A percentile compares a stretch with the other conserved stretches of the same genome.
phyloP scores from a whole-genome alignment of 2,113 vertebrate genomes.

The Python bivittatus region DNA sequence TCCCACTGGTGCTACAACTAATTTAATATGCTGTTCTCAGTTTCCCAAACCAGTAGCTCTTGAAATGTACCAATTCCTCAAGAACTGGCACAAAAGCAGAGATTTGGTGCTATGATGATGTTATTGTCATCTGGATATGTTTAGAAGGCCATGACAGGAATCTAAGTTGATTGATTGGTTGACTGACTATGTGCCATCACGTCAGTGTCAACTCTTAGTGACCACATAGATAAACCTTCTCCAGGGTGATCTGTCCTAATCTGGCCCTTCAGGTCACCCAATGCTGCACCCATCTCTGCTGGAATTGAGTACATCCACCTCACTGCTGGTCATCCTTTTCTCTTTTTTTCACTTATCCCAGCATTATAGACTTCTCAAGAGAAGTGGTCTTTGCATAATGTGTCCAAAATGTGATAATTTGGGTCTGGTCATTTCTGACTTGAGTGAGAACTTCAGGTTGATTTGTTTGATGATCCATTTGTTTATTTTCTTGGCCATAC shows the following conservation, averaged over 20 bases:
- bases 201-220: neutral
- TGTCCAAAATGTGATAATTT: neutral
- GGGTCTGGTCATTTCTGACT: neutral
- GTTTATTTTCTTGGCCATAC: neutral
- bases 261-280: neutral
- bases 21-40: constrained; percentile 31
- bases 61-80: neutral
- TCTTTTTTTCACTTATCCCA: neutral
- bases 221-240: neutral
- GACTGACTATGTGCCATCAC: neutral
- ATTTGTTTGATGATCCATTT: neutral
- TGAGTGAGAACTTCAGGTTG: neutral
- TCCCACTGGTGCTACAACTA: constrained; percentile 40
- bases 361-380: neutral
- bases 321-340: neutral
- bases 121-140: constrained; percentile 34
- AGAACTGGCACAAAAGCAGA: neutral
- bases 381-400: neutral
- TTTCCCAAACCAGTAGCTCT: constrained; percentile 13
- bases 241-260: neutral
- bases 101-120: constrained; percentile 41
- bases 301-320: neutral
- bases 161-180: neutral
- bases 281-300: neutral
- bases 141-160: constrained; percentile 29